Percentiles rank a stretch among this genome's conserved stretches.
Conservation (phyloP, 2,888 invertebrate species). For the Andrena haemorrhoa region DNA sequence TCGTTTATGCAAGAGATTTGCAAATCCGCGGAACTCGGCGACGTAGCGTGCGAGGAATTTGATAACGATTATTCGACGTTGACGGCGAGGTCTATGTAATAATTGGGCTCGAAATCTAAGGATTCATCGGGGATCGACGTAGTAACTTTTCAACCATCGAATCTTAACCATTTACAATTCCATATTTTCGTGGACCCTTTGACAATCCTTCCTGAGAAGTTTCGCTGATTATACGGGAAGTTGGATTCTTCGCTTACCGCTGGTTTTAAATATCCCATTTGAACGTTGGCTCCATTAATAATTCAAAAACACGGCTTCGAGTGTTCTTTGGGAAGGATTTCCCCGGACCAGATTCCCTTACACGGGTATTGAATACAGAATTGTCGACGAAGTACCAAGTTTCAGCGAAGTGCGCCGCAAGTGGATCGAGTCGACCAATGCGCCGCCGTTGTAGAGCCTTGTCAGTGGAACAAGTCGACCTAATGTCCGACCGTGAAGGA, state of each 20-base stretch:
- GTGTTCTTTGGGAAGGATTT: neutral
- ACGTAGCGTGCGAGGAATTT: constrained; percentile 19
- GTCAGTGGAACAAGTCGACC: constrained; percentile 56
- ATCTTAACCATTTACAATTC: neutral
- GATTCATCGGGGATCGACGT: neutral
- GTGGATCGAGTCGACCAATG: constrained; percentile 37
- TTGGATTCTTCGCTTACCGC: neutral
- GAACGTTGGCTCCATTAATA: neutral
- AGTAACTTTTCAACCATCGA: neutral
- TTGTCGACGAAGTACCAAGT: constrained; percentile 25
- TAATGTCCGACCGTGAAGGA: constrained; percentile 43
- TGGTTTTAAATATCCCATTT: neutral
- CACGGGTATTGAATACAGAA: constrained; percentile 19
- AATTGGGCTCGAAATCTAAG: neutral
- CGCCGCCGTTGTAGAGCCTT: constrained; percentile 22
- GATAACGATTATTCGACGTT: constrained; percentile 12
- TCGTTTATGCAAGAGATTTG: constrained; percentile 34
- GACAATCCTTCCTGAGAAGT: neutral
- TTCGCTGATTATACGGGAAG: neutral
- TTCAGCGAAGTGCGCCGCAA: constrained; percentile 32
- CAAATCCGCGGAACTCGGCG: constrained; percentile 4
- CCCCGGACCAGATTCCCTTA: neutral
- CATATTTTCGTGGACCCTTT: neutral
- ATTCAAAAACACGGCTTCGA: neutral
- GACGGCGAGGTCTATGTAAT: neutral